Evolutionary conservation across 2,888 invertebrate genomes (phyloP).

Genomic region (Crocallis elinguaria): DNA sequence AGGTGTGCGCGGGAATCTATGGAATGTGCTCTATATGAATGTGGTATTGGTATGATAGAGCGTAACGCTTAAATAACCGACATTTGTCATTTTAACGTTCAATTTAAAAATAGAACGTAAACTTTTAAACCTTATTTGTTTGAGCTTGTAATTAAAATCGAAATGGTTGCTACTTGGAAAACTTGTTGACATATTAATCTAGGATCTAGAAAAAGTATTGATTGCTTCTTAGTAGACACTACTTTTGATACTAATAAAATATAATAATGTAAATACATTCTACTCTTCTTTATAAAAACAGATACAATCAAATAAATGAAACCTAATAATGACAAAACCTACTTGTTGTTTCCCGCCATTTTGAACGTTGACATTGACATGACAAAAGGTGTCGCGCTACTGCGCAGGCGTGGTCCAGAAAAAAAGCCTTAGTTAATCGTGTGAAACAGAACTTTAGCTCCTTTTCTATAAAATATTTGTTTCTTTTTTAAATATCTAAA

Average conservation of each 20-base stretch:
- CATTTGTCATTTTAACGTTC: slow-evolving; percentile 47
- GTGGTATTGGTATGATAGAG: slow-evolving; percentile 41
- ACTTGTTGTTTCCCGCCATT: slow-evolving; percentile 37
- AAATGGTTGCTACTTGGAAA: too few relatives aligned
- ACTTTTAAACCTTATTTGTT: neutral
- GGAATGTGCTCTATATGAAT: slow-evolving; percentile 46
- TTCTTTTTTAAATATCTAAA: too few relatives aligned
- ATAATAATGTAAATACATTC: too few relatives aligned
- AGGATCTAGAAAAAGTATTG: too few relatives aligned
- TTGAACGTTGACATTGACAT: slow-evolving; percentile 37
- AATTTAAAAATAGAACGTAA: slow-evolving; percentile 30
- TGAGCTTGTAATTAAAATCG: too few relatives aligned
- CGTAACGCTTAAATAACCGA: slow-evolving; percentile 18
- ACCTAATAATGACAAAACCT: slow-evolving; percentile 8
- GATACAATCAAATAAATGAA: neutral
- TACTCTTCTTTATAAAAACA: too few relatives aligned
- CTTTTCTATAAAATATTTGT: too few relatives aligned
- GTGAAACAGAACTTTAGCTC: slow-evolving; percentile 1
- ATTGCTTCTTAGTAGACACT: too few relatives aligned
- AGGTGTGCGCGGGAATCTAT: slow-evolving; percentile 65
- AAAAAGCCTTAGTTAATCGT: slow-evolving; percentile 1
- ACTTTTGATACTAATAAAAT: too few relatives aligned
- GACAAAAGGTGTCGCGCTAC: slow-evolving; percentile 63
- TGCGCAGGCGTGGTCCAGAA: slow-evolving; percentile 40
- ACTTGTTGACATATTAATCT: too few relatives aligned